A percentile compares a stretch with the other conserved stretches of the same genome.
Conservation (phyloP, 2,888 invertebrate genomes). For the Meloe dianella region DNA sequence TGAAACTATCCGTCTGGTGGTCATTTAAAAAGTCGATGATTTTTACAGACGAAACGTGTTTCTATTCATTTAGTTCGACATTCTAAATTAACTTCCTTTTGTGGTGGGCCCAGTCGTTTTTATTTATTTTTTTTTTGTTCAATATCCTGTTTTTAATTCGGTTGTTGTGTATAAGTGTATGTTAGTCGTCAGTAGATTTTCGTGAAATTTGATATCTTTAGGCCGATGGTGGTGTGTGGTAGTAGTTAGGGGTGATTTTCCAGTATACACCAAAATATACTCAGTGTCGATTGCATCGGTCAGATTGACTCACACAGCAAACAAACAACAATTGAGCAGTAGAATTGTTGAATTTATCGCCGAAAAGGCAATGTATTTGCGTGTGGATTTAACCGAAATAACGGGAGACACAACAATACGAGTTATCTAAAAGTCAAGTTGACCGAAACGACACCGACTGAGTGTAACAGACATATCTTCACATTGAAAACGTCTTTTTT, state of each 20-base stretch:
- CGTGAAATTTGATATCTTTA: conserved; percentile 30
- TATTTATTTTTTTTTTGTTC: conserved; percentile 20
- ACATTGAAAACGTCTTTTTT: too few relatives aligned
- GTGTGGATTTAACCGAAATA: too few relatives aligned
- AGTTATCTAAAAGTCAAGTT: too few relatives aligned
- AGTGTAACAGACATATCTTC: too few relatives aligned
- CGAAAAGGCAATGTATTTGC: too few relatives aligned
- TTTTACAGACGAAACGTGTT: conserved; percentile 15
- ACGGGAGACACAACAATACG: too few relatives aligned
- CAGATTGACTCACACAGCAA: neutral
- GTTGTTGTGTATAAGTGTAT: neutral
- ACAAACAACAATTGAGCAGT: neutral
- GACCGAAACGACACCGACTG: too few relatives aligned
- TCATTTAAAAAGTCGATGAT: neutral
- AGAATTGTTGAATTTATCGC: too few relatives aligned
- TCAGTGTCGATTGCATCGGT: neutral
- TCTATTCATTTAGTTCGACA: conserved; percentile 19
- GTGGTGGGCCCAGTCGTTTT: conserved; percentile 10
- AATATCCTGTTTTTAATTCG: conserved; percentile 34
- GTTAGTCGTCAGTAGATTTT: conserved; percentile 29
- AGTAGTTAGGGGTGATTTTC: neutral
- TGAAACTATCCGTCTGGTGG: neutral
- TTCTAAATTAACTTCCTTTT: conserved; percentile 31
- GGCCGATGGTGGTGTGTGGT: conserved; percentile 16
- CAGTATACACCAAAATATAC: neutral